Evolutionary conservation across 1,140 invertebrate species (phyloP).

Genomic region (Drosophila tani): DNA sequence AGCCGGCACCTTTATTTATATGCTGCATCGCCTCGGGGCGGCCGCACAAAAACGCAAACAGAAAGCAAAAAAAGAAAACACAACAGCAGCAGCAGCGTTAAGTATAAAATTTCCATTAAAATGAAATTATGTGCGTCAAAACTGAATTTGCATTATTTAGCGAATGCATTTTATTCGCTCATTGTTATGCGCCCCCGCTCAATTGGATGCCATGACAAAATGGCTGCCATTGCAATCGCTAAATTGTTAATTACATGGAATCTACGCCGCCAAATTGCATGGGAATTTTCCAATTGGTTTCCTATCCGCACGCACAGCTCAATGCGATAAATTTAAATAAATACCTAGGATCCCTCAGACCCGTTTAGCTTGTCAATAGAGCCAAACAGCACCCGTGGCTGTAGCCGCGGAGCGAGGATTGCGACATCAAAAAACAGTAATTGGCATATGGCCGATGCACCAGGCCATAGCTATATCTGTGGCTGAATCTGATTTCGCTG

Average conservation of each 20-base stretch:
- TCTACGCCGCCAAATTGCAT: constrained; percentile 50
- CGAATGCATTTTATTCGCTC: constrained; percentile 25
- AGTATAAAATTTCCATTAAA: constrained; percentile 72
- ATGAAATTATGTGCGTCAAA: constrained; percentile 71
- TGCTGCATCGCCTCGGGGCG: constrained; percentile 57
- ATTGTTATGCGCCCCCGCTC: constrained; percentile 35
- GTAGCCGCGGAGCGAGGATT: constrained; percentile 17
- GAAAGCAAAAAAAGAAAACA: not conserved
- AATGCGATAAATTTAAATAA: constrained; percentile 74
- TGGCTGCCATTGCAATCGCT: constrained; percentile 58
- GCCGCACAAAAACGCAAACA: constrained; percentile 10
- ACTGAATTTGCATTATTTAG: constrained; percentile 75
- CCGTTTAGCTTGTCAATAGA: constrained; percentile 60
- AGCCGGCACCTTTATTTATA: constrained; percentile 69
- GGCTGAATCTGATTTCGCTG: constrained; percentile 22
- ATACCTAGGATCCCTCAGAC: constrained; percentile 55
- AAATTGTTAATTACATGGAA: constrained; percentile 78
- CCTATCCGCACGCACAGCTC: constrained; percentile 49
- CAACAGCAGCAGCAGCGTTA: constrained; percentile 21
- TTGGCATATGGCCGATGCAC: constrained; percentile 57
- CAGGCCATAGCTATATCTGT: constrained; percentile 20
- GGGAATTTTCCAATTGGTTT: constrained; percentile 48
- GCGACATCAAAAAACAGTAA: constrained; percentile 68
- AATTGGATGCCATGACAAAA: constrained; percentile 50
- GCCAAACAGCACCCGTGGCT: constrained; percentile 1